These are phyloP conservation scores for Sinosuthora webbiana DNA, from an alignment of 2,113 vertebrate genomes.

Conservation along the genomic window DNA sequence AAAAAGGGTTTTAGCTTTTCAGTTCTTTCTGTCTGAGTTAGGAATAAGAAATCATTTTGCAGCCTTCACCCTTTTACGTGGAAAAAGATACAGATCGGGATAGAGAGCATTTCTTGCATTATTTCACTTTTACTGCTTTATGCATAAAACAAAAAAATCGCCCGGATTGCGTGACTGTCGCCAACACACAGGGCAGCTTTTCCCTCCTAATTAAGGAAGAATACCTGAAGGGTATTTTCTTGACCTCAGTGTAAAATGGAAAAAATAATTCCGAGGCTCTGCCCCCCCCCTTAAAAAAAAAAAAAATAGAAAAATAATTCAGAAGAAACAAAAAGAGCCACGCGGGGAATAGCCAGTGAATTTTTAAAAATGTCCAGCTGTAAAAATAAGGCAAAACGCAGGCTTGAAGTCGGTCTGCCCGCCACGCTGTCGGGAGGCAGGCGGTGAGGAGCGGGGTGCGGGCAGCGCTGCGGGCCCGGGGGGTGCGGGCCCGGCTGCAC, in stretches of 20 bases:
- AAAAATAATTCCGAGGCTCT: not conserved
- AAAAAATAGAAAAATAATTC: not conserved
- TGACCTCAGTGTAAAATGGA: not conserved
- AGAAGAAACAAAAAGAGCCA: not conserved
- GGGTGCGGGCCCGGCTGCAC: not conserved
- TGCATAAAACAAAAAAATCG: not conserved
- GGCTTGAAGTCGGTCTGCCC: not conserved
- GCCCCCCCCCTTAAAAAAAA: fast-evolving
- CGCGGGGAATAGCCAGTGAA: not conserved
- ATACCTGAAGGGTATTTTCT: not conserved
- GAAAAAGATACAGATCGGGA: not conserved
- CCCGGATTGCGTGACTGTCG: not conserved
- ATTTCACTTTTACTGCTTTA: not conserved
- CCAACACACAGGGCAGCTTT: not conserved
- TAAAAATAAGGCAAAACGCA: not conserved
- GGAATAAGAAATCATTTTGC: not conserved
- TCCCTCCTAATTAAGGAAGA: not conserved
- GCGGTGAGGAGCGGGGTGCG: not conserved
- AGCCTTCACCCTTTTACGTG: not conserved
- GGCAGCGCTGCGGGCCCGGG: not conserved
- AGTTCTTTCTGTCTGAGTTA: not conserved
- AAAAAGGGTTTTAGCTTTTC: constrained; percentile 38
- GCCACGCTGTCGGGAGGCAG: not conserved
- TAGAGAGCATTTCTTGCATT: not conserved
- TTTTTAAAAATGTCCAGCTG: not conserved